These are phyloP conservation scores for Chamaea fasciata DNA, from an alignment of 2,113 vertebrate species.

Conservation along the genomic window DNA sequence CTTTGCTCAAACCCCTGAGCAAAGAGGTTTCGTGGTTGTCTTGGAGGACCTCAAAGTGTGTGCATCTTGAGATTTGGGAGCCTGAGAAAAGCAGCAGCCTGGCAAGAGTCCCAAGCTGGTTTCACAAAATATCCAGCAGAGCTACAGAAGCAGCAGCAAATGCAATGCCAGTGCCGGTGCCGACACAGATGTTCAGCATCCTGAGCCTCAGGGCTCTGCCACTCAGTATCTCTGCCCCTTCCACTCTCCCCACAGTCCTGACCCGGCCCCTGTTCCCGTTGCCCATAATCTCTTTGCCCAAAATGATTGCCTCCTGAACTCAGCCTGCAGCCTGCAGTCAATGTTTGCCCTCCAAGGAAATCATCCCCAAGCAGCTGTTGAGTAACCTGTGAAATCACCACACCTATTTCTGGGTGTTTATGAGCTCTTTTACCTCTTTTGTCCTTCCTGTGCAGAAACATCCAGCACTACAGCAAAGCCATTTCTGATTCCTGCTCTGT, in stretches of 20 bases:
- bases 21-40: not conserved
- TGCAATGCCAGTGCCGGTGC: rapidly evolving
- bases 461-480: not conserved
- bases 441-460: not conserved
- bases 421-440: not conserved
- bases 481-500: not conserved
- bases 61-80: not conserved
- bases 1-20: rapidly evolving
- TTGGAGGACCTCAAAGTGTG: not conserved
- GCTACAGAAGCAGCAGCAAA: not conserved
- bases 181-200: not conserved
- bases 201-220: not conserved
- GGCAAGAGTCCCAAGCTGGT: rapidly evolving
- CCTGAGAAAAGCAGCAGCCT: not conserved
- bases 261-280: not conserved
- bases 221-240: not conserved
- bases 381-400: not conserved
- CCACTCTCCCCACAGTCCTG: not conserved
- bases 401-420: not conserved
- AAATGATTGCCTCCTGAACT: not conserved
- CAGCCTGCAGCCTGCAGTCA: not conserved
- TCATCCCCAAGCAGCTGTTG: not conserved
- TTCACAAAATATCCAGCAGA: not conserved
- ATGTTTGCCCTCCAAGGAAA: not conserved
- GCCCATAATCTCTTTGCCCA: not conserved